These are phyloP conservation scores for Notamacropus eugenii DNA, from an alignment of 2,797 vertebrate genomes.

Conservation along the genomic window DNA sequence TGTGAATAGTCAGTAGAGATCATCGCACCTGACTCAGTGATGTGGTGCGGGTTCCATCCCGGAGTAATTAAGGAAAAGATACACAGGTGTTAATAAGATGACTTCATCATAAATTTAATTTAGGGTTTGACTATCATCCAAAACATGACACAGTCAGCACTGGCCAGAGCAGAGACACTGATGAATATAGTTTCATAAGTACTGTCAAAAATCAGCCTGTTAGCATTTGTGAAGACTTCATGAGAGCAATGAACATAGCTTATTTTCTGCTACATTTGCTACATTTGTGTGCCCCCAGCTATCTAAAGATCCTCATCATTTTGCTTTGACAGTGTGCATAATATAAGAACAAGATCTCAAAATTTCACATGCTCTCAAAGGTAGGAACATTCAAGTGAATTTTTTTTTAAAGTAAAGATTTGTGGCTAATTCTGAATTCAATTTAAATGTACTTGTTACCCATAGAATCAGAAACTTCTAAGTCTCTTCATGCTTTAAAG, in stretches of 20 bases:
- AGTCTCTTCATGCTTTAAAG: not conserved
- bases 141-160: not conserved
- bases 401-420: constrained; percentile 33
- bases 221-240: constrained; percentile 22
- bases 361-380: not conserved
- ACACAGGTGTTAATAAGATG: not conserved
- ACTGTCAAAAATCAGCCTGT: constrained; percentile 25
- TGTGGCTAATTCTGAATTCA: constrained; percentile 24
- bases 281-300: not conserved
- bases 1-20: not conserved
- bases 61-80: not conserved
- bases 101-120: not conserved
- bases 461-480: constrained; percentile 6
- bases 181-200: not conserved
- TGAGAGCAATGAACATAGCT: not conserved
- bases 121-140: not conserved
- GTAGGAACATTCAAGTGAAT: constrained; percentile 13
- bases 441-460: constrained; percentile 31
- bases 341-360: not conserved
- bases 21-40: not conserved
- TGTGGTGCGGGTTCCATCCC: not conserved
- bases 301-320: constrained; percentile 15
- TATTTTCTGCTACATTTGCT: not conserved
- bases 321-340: not conserved
- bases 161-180: not conserved